phyloP scores from a whole-genome alignment of 2,797 vertebrate species.

The Hirundo rustica region DNA sequence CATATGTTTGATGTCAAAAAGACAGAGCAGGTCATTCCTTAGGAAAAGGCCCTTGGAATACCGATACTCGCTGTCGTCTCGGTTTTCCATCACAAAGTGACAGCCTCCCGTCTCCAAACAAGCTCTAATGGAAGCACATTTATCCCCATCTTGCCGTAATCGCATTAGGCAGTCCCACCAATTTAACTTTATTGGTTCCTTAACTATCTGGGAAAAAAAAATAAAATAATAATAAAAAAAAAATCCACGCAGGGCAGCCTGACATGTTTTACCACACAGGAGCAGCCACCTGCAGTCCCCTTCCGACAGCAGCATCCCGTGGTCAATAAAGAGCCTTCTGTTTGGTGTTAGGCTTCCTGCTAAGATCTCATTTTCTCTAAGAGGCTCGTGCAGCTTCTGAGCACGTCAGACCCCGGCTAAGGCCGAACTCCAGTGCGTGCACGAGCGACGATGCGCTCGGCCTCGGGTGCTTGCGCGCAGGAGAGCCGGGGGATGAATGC shows the following conservation, averaged over 20 bases:
- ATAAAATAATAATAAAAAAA: neutral
- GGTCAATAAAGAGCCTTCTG: slow-evolving; percentile 41
- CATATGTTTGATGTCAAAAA: slow-evolving; percentile 41
- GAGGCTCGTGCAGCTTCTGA: neutral
- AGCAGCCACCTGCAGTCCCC: slow-evolving; percentile 40
- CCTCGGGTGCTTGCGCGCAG: neutral
- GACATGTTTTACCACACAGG: neutral
- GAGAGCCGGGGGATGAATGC: accelerated
- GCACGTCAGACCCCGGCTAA: neutral
- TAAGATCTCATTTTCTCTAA: slow-evolving; percentile 27
- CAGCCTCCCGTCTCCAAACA: slow-evolving; percentile 24
- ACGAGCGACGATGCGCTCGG: accelerated
- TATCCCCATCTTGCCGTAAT: slow-evolving; percentile 48
- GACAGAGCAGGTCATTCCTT: slow-evolving; percentile 32
- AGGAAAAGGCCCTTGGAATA: slow-evolving; percentile 37
- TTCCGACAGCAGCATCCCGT: neutral
- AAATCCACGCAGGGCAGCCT: neutral
- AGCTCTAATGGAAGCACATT: slow-evolving; percentile 36
- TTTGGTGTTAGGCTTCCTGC: slow-evolving; percentile 8
- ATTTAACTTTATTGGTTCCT: slow-evolving; percentile 39
- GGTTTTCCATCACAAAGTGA: slow-evolving; percentile 35
- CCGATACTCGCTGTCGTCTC: slow-evolving; percentile 5
- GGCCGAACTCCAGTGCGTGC: neutral
- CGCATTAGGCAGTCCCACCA: slow-evolving; percentile 34
- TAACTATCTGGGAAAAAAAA: neutral